Percentiles rank a stretch among this genome's conserved stretches.
Conservation (phyloP, 2,797 vertebrate genomes). For the Margarornis squamiger region DNA sequence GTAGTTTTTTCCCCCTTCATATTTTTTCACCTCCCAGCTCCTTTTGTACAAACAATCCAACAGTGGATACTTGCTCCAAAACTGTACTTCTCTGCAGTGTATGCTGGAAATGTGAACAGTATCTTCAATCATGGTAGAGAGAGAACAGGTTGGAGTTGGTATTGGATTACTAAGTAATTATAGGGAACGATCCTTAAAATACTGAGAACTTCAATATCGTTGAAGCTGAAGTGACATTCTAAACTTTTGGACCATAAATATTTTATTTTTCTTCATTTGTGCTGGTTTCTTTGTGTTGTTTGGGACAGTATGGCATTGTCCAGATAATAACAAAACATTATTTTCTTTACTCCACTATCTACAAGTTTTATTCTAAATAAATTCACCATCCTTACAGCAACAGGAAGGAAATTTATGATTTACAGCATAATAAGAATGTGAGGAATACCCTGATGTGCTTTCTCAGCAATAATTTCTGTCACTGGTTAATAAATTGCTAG, state of each 20-base stretch:
- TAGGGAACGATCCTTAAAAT: not conserved
- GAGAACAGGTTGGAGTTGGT: not conserved
- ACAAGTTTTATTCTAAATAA: not conserved
- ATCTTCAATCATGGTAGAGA: not conserved
- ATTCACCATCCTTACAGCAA: not conserved
- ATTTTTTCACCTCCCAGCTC: not conserved
- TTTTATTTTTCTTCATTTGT: not conserved
- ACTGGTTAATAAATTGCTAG: not conserved
- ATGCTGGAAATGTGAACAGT: not conserved
- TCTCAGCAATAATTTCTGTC: not conserved
- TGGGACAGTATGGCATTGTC: not conserved
- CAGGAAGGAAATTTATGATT: not conserved
- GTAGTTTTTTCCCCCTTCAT: not conserved
- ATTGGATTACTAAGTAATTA: not conserved
- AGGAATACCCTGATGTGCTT: not conserved
- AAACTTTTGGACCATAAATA: not conserved
- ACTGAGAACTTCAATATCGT: not conserved
- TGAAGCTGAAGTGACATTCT: not conserved
- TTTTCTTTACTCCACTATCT: not conserved
- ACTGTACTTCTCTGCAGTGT: accelerated
- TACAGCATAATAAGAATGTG: not conserved
- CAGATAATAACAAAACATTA: not conserved
- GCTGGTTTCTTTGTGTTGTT: not conserved
- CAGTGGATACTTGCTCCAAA: not conserved
- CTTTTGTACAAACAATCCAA: not conserved